Evolutionary conservation across 2,797 vertebrate genomes (phyloP).

Genomic region (Acanthornis magna): DNA sequence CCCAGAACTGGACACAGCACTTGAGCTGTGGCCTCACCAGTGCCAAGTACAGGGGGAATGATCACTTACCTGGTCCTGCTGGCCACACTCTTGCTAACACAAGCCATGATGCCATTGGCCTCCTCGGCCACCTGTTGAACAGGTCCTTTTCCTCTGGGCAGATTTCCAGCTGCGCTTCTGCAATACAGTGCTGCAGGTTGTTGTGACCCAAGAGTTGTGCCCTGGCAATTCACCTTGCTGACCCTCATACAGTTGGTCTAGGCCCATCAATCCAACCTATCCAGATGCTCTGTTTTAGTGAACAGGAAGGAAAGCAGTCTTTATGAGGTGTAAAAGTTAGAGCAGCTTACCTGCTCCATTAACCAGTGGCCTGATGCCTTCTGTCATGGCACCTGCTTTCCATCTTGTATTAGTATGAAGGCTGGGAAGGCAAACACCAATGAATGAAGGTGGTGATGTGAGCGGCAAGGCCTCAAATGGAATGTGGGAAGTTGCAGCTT

Average conservation of each 20-base stretch:
- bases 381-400: neutral
- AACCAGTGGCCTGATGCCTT: neutral
- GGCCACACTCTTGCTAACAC: neutral
- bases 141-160: neutral
- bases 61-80: neutral
- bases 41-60: neutral
- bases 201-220: neutral
- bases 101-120: neutral
- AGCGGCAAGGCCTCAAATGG: neutral
- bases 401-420: neutral
- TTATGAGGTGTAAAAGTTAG: neutral
- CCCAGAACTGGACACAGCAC: neutral
- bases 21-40: neutral
- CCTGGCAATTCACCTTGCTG: neutral
- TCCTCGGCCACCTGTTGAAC: neutral
- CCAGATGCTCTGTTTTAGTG: neutral
- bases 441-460: neutral
- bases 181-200: neutral
- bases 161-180: neutral
- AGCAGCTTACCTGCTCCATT: neutral
- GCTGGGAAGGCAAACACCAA: neutral
- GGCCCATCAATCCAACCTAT: neutral
- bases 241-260: neutral
- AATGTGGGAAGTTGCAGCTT: neutral
- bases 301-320: neutral